Base-by-base conservation (phyloP, 2,888 invertebrate species). In the Philopedon plagiatum region DNA sequence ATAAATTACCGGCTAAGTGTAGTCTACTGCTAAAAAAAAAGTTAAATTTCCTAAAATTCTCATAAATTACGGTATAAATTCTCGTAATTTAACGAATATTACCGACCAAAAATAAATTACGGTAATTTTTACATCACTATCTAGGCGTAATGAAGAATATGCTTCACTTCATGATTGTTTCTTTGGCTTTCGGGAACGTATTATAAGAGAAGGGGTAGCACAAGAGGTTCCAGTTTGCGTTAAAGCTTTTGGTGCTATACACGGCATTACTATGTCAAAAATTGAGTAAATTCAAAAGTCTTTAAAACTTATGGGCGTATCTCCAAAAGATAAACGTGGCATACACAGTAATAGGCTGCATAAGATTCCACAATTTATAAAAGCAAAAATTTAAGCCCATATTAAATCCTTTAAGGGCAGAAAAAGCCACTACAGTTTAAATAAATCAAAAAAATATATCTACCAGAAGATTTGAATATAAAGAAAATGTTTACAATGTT, bases 401-500 rank as follows among this genome's bases (percentile, higher is more conserved):
- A 61, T 61, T 19, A 51, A 61, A 37, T 61, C 44, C 8, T 61
- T 61, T n/a, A 61, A 61, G 13, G 61, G 37, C 2, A 61, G 41
- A 41, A 32, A 29, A 26, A 37, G 18, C 13, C 61, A 41, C 5
- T 44, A 61, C 23, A 61, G 41, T 23, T 18, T 61, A 39, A 34
- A 61, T 23, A 39, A 61, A 61, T n/a, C 61, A 34, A n/a, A n/a
- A 34, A 34, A n/a, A 34, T 34, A 11, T 34, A 34, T 34, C 8
- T 34, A 7, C 34, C 34, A 34, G 34, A 34, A 34, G 34, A 34
- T 2, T 11, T 34, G n/a, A 73, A 64, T 58, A 62, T 64, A 32
- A 69, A 71, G 54, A 68, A 69, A 60, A 75, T 54, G 26, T 26
- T 21, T 39, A 4, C 2, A 1, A 23, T 54, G n/a, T 54, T 54